Conservation (phyloP, 2,113 vertebrate genomes). For the Phalacrocorax aristotelis region DNA sequence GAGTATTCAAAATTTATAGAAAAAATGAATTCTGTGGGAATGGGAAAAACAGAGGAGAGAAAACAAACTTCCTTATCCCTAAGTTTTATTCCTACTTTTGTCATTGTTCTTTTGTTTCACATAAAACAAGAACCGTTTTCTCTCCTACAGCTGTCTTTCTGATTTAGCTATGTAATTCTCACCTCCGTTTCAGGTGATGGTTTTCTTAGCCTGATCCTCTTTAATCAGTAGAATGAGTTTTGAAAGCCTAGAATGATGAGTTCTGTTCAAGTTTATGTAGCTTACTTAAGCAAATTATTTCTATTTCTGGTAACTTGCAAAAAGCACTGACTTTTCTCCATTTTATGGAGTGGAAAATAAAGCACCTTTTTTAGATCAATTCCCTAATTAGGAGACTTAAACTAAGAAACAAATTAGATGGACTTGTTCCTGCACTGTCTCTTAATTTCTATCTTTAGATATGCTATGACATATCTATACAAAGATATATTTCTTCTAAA, state of each 20-base stretch:
- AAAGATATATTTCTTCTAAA: not conserved
- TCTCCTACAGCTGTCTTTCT: not conserved
- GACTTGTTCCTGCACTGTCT: not conserved
- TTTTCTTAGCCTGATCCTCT: not conserved
- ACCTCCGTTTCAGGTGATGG: not conserved
- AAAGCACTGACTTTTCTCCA: not conserved
- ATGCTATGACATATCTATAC: not conserved
- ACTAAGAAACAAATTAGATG: not conserved
- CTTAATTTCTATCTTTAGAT: not conserved
- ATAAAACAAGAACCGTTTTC: not conserved
- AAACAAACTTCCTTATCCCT: not conserved
- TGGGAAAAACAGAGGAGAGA: accelerated
- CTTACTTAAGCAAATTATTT: not conserved
- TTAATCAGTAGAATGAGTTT: not conserved
- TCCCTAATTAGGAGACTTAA: not conserved
- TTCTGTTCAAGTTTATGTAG: not conserved
- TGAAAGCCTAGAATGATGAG: not conserved
- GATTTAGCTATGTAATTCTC: not conserved
- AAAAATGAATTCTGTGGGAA: not conserved
- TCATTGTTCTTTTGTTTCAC: not conserved
- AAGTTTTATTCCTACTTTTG: not conserved
- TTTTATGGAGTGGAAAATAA: not conserved
- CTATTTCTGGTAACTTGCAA: not conserved
- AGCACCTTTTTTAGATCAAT: not conserved
- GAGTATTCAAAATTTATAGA: not conserved